phyloP scores from a whole-genome alignment of 2,888 invertebrate genomes.

The Ephialtes manifestator region DNA sequence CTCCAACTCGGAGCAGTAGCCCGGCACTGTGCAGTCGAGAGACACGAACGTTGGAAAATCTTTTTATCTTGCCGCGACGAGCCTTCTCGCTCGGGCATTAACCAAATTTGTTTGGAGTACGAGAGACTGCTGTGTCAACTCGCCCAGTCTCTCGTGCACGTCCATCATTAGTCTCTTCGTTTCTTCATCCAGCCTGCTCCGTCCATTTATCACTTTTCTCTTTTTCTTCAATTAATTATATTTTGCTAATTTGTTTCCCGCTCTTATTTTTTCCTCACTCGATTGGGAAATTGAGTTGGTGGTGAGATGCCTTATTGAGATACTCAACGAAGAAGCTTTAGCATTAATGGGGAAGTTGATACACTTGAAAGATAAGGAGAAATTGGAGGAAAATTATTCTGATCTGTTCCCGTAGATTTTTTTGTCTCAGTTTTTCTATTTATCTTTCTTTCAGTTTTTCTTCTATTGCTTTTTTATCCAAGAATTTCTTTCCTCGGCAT shows the following conservation, averaged over 20 bases:
- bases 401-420: background rate
- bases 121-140: slow-evolving; percentile 23
- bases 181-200: background rate
- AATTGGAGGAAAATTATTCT: background rate
- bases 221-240: slow-evolving; percentile 1
- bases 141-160: background rate
- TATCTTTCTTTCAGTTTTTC: background rate
- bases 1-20: slow-evolving; percentile 42
- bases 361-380: background rate
- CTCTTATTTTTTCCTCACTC: background rate
- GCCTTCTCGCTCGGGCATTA: slow-evolving; percentile 35
- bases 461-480: background rate
- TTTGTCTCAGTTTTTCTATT: background rate
- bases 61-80: slow-evolving; percentile 41
- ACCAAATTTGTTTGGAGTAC: slow-evolving; percentile 53
- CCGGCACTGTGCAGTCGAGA: slow-evolving; percentile 3
- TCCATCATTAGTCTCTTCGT: background rate
- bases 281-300: background rate
- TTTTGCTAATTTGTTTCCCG: background rate
- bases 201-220: slow-evolving; percentile 6
- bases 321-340: background rate
- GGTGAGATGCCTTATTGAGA: background rate
- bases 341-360: background rate
- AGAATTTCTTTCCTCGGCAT: background rate
- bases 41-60: slow-evolving; percentile 31